Evolutionary conservation across 2,113 vertebrate genomes (phyloP), one percentile per base, ranked within the genome.

Genomic region (Odontesthes bonariensis): DNA sequence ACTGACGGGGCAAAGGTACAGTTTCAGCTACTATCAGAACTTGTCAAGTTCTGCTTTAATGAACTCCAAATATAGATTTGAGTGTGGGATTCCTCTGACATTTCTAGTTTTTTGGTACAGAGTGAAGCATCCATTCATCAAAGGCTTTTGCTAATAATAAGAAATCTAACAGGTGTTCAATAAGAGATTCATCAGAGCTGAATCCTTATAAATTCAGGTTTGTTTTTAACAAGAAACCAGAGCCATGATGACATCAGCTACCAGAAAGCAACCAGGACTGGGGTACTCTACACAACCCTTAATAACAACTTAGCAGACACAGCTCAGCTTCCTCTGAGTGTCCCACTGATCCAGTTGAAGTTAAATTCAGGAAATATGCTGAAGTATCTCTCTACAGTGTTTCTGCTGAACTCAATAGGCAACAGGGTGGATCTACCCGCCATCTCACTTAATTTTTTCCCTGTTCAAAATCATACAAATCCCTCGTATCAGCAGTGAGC

Each of bases 351-450:
- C 47, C 54, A 17, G 42, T 53, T 38, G 11, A 54, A 22, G 52
- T 42, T 59, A 9, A 60, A 64, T 53, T 57, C 63, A 32, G 42
- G 9, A 69, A 70, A 63, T 14, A n/a, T 58, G 69, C 27, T 38
- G 65, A 58, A 58, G 60, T 61, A 27, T 27, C 64, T 61, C n/a
- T 67, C 51, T 20, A 51, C 17, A 40, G 32, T 42, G 10, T 58
- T 52, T 65, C 55, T 66, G 55, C 56, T 81, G 59, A 71, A 31
- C 60, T 60, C 67, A 69, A 27, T 5, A 75, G 62, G 62, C 33
- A 62, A 6, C 67, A 64, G 42, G 23, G 57, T 49, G 52, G 69
- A 51, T 56, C 49, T 51, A 60, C 64, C 35, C 17, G 71, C 63
- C 13, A 80, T 54, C 2, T 60, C 27, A 1, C 23, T 4, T 16